Conservation (phyloP, 2,113 vertebrate species). For the Ornithorhynchus anatinus region DNA sequence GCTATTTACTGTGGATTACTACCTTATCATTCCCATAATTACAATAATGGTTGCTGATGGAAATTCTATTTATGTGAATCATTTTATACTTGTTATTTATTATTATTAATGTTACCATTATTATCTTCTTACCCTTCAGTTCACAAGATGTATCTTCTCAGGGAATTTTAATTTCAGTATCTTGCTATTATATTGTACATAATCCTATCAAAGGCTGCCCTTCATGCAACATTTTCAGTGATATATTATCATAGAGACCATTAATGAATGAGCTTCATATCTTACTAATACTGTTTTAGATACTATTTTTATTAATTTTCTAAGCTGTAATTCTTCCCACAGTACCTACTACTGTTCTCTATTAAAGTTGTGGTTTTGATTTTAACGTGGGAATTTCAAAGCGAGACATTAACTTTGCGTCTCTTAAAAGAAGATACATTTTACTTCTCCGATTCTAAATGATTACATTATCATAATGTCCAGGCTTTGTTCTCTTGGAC, state of each 20-base stretch:
- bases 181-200: slow-evolving; percentile 85
- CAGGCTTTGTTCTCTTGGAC: slow-evolving; percentile 60
- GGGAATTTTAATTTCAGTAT: slow-evolving; percentile 93
- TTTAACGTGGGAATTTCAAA: slow-evolving; percentile 72
- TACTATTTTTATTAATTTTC: slow-evolving; percentile 92
- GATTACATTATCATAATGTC: slow-evolving; percentile 60
- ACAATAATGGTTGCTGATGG: slow-evolving; percentile 81
- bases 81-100: slow-evolving; percentile 93
- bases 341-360: slow-evolving; percentile 73
- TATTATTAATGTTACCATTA: slow-evolving; percentile 82
- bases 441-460: slow-evolving; percentile 64
- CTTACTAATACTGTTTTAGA: slow-evolving; percentile 87
- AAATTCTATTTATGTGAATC: slow-evolving; percentile 85
- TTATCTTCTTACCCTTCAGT: slow-evolving; percentile 83
- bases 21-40: slow-evolving; percentile 84
- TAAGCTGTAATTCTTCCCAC: slow-evolving; percentile 76
- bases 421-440: slow-evolving; percentile 72
- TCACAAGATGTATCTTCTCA: slow-evolving; percentile 85
- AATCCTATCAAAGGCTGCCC: slow-evolving; percentile 90
- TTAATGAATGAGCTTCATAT: slow-evolving; percentile 91
- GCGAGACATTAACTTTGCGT: slow-evolving; percentile 64
- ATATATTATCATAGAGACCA: slow-evolving; percentile 86
- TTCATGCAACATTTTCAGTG: slow-evolving; percentile 91
- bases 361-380: slow-evolving; percentile 75
- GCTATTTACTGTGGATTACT: slow-evolving; percentile 87